Base-by-base conservation (phyloP, 2,113 vertebrate species). In the Paramisgurnus dabryanus region DNA sequence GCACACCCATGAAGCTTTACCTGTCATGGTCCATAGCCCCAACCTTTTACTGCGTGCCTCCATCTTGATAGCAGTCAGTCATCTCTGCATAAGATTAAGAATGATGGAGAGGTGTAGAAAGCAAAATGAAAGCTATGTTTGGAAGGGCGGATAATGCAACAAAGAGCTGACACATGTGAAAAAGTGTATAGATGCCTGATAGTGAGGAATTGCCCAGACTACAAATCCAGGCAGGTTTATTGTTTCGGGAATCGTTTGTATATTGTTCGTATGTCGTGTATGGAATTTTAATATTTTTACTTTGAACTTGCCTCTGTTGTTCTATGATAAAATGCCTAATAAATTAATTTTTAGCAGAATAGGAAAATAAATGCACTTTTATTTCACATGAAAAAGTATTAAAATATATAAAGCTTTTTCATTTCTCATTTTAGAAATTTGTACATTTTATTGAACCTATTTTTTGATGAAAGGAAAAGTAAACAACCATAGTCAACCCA, bases 31-130 rank as follows among this genome's bases (percentile, higher is more conserved):
- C 58, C 6, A n/a, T 60, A 64, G 18, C 58, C 13, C 58, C 43
- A 49, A 34, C 72, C 60, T 47, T 12, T 0, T 34, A 49, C 58
- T 77, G 43, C 13, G 55, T 63, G n/a, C 75, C 75, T 66, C 69
- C 34, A 58, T 79, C 76, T 69, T 65, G 61, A 77, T 66, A 58
- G 27, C 34, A 79, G 69, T 71, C 76, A 82, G 69, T 76, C 76
- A 76, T 41, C 76, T 41, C 71, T 76, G 80, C 40, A 40, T 41
- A 53, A 18, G 17, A 65, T 27, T 8, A 34, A 76, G 70, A 79
- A 39, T 82, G 83, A 85, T 85, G 76, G 76, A 81, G 80, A 71
- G 50, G 50, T 67, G 81, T 50, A 76, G 80, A 68, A 43, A 82
- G 80, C 49, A 7, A 41, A 78, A 76, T 82, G 71, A 76, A 80